Evolutionary conservation across 2,888 invertebrate genomes (phyloP).

Genomic region (Buathra laborator): DNA sequence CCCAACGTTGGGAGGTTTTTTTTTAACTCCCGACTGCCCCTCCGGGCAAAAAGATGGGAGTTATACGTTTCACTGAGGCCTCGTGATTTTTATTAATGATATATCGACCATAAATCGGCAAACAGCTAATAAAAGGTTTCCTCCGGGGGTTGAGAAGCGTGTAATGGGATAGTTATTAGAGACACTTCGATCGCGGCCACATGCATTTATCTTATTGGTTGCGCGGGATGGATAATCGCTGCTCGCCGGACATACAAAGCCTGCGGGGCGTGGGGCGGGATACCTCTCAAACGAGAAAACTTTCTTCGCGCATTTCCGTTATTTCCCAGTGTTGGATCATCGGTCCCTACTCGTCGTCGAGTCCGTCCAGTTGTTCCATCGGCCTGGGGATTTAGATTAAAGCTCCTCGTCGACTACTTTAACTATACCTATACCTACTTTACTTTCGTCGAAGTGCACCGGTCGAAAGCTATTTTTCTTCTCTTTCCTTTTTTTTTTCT

Average conservation of each 20-base stretch:
- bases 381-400: conserved; percentile 48
- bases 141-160: not conserved
- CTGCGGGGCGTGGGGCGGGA: conserved; percentile 3
- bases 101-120: not conserved
- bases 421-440: conserved; percentile 39
- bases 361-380: conserved; percentile 34
- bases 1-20: too few relatives aligned
- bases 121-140: not conserved
- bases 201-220: conserved; percentile 25
- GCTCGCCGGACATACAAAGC: conserved; percentile 28
- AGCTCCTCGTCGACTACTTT: conserved; percentile 38
- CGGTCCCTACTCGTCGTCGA: conserved; percentile 1
- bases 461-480: conserved; percentile 42
- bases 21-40: not conserved
- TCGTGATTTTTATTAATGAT: too few relatives aligned
- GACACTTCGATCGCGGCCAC: conserved; percentile 30
- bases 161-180: not conserved
- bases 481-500: not conserved
- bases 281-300: conserved; percentile 77
- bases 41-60: too few relatives aligned
- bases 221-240: conserved; percentile 40
- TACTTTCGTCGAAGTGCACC: conserved; percentile 39
- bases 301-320: conserved; percentile 73
- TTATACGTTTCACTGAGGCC: too few relatives aligned
- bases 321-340: conserved; percentile 69